These are phyloP conservation scores for Brachypalpus laphriformis DNA, from an alignment of 2,888 invertebrate species.

Conservation along the genomic window DNA sequence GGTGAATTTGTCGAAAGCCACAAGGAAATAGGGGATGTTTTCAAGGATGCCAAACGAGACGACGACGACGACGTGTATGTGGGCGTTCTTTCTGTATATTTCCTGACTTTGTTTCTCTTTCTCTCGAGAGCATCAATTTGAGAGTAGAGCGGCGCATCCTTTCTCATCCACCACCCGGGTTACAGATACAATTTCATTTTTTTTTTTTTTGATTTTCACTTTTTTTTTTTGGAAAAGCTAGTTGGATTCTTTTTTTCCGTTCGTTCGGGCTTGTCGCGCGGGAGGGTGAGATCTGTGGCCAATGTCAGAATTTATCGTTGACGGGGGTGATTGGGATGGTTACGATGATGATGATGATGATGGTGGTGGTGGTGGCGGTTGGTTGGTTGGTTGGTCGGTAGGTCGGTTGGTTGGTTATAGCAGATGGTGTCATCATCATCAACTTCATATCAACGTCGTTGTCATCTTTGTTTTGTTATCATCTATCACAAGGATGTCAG, in stretches of 20 bases:
- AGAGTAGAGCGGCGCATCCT: constrained; percentile 64
- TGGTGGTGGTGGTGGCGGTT: background rate
- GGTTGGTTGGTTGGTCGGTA: constrained; percentile 43
- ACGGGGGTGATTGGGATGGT: constrained; percentile 21
- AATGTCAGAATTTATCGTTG: constrained; percentile 69
- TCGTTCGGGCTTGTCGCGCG: constrained; percentile 43
- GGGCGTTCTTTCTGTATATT: constrained; percentile 59
- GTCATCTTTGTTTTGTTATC: constrained; percentile 70
- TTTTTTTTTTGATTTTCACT: constrained; percentile 29
- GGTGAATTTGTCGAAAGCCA: constrained; percentile 83
- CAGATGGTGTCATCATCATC: constrained; percentile 69
- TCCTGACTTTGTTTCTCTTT: constrained; percentile 72
- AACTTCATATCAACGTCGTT: constrained; percentile 69
- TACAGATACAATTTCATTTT: constrained; percentile 25
- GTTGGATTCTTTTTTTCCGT: constrained; percentile 43
- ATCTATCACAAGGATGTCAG: constrained; percentile 71
- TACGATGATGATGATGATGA: background rate
- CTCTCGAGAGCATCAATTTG: constrained; percentile 58
- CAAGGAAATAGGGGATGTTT: constrained; percentile 75
- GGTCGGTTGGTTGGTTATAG: constrained; percentile 46
- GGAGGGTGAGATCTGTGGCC: constrained; percentile 67
- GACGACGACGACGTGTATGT: constrained; percentile 13
- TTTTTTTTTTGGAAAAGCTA: constrained; percentile 56
- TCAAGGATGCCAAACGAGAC: constrained; percentile 41
- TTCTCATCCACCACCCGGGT: constrained; percentile 40